Percentiles rank a stretch among this genome's conserved stretches.
Evolutionary conservation across 2,797 vertebrate genomes (phyloP).

Genomic region (Phataginus tricuspis): DNA sequence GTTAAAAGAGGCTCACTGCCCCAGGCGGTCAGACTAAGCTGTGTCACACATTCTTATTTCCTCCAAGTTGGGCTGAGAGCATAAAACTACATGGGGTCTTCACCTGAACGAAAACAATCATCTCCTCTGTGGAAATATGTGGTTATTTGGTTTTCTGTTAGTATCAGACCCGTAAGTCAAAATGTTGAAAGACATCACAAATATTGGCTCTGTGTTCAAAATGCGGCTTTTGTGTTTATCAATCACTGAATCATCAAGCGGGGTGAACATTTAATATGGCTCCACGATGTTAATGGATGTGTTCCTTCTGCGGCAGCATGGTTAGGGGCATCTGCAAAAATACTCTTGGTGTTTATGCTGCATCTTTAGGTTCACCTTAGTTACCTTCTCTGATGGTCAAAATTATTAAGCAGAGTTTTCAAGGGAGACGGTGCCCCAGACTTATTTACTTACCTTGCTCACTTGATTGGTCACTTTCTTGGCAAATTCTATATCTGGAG

Average conservation of each 20-base stretch:
- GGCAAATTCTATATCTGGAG: conserved; percentile 94
- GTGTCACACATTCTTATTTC: neutral
- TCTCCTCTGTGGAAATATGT: neutral
- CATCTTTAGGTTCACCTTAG: neutral
- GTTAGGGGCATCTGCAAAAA: neutral
- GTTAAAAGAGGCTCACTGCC: neutral
- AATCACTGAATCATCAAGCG: neutral
- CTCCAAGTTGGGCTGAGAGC: neutral
- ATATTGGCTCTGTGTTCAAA: neutral
- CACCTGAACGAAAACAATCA: neutral
- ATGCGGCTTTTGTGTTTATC: conserved; percentile 7
- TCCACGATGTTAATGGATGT: neutral
- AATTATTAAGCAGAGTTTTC: neutral
- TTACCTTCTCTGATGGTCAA: neutral
- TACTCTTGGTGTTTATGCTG: neutral
- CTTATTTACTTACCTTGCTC: conserved; percentile 92
- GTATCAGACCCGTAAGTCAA: neutral
- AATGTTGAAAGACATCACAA: conserved; percentile 9
- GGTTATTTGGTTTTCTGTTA: neutral
- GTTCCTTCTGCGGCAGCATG: neutral
- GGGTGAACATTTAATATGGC: neutral
- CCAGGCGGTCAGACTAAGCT: neutral
- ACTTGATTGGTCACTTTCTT: conserved; percentile 92
- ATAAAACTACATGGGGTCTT: neutral
- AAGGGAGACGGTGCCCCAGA: neutral